phyloP scores from a whole-genome alignment of 2,888 invertebrate genomes.

The Eupeodes latifasciatus region DNA sequence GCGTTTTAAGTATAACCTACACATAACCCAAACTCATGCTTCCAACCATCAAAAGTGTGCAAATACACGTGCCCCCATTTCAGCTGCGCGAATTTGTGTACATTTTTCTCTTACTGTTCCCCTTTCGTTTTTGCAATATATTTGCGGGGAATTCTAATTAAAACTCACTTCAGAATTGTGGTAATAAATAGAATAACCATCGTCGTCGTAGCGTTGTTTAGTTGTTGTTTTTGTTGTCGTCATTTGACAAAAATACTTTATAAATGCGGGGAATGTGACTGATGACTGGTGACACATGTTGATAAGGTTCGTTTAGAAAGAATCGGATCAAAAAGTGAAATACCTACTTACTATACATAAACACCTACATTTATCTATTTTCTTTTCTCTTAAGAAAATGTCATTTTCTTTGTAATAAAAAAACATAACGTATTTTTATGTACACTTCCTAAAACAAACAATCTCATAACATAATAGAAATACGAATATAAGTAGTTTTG shows the following conservation, averaged over 20 bases:
- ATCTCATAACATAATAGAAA: no score
- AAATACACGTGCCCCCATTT: slow-evolving; percentile 55
- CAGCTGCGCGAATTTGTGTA: slow-evolving; percentile 18
- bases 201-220: neutral
- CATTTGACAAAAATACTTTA: neutral
- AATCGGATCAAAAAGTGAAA: neutral
- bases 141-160: slow-evolving; percentile 31
- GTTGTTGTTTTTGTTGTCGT: neutral
- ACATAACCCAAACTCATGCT: slow-evolving; percentile 36
- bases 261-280: slow-evolving; percentile 6
- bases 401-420: neutral
- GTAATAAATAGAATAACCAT: slow-evolving; percentile 24
- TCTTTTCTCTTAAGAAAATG: neutral
- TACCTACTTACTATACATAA: neutral
- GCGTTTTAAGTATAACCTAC: slow-evolving; percentile 7
- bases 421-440: neutral
- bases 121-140: neutral
- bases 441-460: neutral
- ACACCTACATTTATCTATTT: no score
- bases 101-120: neutral
- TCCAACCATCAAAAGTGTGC: slow-evolving; percentile 45
- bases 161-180: slow-evolving; percentile 33
- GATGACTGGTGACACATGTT: neutral
- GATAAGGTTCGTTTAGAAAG: neutral
- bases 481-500: neutral